A percentile compares a stretch with the other conserved stretches of the same genome.
These are phyloP conservation scores for Glandiceps talaboti DNA, from an alignment of 53 echinoderm and acorn worm species.

Conservation along the genomic window DNA sequence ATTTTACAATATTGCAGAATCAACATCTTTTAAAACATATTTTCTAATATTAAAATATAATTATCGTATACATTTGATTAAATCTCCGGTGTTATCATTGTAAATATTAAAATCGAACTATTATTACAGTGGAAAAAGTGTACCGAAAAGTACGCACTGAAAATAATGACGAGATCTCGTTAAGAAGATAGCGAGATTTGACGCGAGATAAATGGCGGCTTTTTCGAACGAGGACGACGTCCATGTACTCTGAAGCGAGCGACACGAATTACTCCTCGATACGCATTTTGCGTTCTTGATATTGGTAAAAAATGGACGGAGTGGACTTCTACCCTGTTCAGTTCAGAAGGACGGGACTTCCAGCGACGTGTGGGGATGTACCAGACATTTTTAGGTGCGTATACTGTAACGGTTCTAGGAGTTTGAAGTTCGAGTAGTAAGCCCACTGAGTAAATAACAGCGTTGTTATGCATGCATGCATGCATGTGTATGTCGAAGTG, in stretches of 20 bases:
- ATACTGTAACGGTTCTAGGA: not conserved
- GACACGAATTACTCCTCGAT: not conserved
- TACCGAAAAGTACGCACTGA: not conserved
- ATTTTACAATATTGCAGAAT: no score
- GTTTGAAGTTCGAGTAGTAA: not conserved
- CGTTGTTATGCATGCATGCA: no score
- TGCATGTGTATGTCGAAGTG: no score
- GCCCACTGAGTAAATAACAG: not conserved
- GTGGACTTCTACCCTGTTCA: not conserved
- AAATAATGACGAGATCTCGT: not conserved
- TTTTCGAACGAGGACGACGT: not conserved
- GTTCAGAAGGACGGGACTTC: conserved; percentile 30
- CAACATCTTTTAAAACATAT: no score
- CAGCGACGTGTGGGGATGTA: conserved; percentile 32
- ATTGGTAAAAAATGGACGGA: not conserved
- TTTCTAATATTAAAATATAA: no score
- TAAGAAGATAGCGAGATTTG: not conserved
- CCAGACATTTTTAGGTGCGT: conserved; percentile 32
- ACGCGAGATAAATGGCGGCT: not conserved
- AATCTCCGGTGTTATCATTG: no score
- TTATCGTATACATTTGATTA: no score
- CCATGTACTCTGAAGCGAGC: not conserved
- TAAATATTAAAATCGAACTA: no score
- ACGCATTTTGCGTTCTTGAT: not conserved
- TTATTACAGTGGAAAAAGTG: no score